Evolutionary conservation across 2,113 vertebrate species (phyloP).

Genomic region (Platichthys flesus): DNA sequence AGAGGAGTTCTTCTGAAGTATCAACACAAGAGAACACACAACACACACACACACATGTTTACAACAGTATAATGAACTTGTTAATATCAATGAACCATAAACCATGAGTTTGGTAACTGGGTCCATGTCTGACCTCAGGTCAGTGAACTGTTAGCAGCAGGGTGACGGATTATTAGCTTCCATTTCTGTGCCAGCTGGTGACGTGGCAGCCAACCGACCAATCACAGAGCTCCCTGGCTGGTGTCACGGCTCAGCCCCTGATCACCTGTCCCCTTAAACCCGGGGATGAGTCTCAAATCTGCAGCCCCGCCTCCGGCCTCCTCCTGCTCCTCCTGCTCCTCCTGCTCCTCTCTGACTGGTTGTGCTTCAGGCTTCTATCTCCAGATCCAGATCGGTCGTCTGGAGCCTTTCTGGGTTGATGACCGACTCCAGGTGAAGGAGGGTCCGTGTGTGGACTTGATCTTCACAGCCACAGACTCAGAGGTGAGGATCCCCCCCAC

Average conservation of each 20-base stretch:
- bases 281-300: slow-evolving; percentile 1
- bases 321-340: neutral
- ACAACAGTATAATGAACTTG: too few species aligned
- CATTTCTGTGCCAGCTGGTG: slow-evolving; percentile 6
- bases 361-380: neutral
- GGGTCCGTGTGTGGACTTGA: neutral
- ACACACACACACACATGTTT: too few species aligned
- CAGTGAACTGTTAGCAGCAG: neutral
- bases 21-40: too few species aligned
- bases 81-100: too few species aligned
- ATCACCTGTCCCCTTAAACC: slow-evolving; percentile 43
- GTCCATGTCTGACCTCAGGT: neutral
- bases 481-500: slow-evolving; percentile 36
- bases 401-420: neutral
- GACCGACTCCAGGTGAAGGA: neutral
- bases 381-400: neutral
- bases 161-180: slow-evolving; percentile 15
- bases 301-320: neutral
- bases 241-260: slow-evolving; percentile 35
- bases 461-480: slow-evolving; percentile 5
- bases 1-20: too few species aligned
- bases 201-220: slow-evolving; percentile 45
- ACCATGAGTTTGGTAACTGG: neutral
- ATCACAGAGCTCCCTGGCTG: slow-evolving; percentile 34
- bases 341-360: neutral